Evolutionary conservation across 2,888 invertebrate genomes (phyloP).

Genomic region (Electrophaes corylata): DNA sequence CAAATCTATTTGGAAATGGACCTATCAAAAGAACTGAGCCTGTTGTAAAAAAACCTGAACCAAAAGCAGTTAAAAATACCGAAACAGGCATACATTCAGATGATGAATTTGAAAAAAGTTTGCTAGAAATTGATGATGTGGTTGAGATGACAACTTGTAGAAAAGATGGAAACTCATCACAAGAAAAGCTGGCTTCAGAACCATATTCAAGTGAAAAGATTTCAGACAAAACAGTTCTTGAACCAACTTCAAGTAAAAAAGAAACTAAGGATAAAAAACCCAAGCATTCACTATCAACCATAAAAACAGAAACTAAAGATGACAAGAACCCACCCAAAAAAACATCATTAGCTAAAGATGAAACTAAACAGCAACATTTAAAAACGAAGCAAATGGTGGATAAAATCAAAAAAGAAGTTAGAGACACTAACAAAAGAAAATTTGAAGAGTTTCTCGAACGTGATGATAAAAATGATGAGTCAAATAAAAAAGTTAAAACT

Average conservation of each 20-base stretch:
- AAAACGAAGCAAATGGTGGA: conserved; percentile 30
- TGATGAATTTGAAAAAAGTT: conserved; percentile 88
- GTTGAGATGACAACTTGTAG: conserved; percentile 46
- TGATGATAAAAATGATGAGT: conserved; percentile 32
- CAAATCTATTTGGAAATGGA: conserved; percentile 86
- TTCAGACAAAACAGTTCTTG: conserved; percentile 6
- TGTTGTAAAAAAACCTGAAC: conserved; percentile 60
- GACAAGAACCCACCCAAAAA: conserved; percentile 2
- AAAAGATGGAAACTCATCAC: conserved; percentile 6
- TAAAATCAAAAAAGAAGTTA: conserved; percentile 44
- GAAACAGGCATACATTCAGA: conserved; percentile 86
- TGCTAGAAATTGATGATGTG: conserved; percentile 86
- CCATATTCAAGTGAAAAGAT: conserved; percentile 16
- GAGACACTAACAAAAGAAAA: conserved; percentile 55
- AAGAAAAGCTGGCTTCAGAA: conserved; percentile 7
- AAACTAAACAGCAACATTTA: conserved; percentile 6
- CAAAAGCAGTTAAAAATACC: conserved; percentile 64
- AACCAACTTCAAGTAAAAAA: conserved; percentile 14
- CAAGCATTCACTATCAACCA: conserved; percentile 15
- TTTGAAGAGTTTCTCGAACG: conserved; percentile 61
- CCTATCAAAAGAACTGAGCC: conserved; percentile 85
- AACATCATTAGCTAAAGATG: conserved; percentile 6
- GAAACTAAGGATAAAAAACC: conserved; percentile 13
- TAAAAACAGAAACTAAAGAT: conserved; percentile 6
- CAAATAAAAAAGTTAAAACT: conserved; percentile 41